Conservation (phyloP, 2,888 invertebrate genomes). For the Griposia aprilina region DNA sequence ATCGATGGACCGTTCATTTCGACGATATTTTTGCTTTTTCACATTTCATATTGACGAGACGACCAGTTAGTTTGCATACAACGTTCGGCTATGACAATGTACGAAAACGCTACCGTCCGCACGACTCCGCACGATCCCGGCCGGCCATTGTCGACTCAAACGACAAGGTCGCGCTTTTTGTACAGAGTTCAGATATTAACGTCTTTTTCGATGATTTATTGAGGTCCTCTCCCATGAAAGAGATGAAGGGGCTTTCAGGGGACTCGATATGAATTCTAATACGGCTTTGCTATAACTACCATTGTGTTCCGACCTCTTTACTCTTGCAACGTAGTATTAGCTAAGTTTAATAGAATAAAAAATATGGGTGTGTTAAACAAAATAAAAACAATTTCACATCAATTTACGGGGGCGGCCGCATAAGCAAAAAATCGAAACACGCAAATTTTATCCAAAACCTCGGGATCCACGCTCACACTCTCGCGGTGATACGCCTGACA, state of each 20-base stretch:
- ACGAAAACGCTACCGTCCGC: constrained; percentile 62
- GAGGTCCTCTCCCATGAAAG: constrained; percentile 83
- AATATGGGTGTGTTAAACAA: constrained; percentile 60
- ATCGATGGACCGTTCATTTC: constrained; percentile 89
- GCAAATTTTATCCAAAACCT: constrained; percentile 90
- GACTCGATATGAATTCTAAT: constrained; percentile 87
- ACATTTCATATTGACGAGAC: constrained; percentile 84
- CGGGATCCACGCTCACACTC: constrained; percentile 87
- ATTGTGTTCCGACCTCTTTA: constrained; percentile 63
- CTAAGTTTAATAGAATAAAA: constrained; percentile 55
- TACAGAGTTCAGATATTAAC: constrained; percentile 82
- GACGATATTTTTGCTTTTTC: constrained; percentile 81
- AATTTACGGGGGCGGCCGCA: constrained; percentile 76
- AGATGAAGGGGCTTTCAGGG: constrained; percentile 82
- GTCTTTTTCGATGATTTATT: constrained; percentile 86
- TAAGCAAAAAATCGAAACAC: constrained; percentile 87
- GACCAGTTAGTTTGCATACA: constrained; percentile 81
- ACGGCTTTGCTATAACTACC: constrained; percentile 77
- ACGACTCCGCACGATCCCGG: constrained; percentile 54
- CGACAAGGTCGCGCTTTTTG: constrained; percentile 80
- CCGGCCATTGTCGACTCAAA: constrained; percentile 67
- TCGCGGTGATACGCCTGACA: constrained; percentile 90
- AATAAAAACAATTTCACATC: constrained; percentile 77
- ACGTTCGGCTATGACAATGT: constrained; percentile 75
- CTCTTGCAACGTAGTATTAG: constrained; percentile 29